Conservation (phyloP, 2,888 invertebrate species). For the Lycophotia porphyrea region DNA sequence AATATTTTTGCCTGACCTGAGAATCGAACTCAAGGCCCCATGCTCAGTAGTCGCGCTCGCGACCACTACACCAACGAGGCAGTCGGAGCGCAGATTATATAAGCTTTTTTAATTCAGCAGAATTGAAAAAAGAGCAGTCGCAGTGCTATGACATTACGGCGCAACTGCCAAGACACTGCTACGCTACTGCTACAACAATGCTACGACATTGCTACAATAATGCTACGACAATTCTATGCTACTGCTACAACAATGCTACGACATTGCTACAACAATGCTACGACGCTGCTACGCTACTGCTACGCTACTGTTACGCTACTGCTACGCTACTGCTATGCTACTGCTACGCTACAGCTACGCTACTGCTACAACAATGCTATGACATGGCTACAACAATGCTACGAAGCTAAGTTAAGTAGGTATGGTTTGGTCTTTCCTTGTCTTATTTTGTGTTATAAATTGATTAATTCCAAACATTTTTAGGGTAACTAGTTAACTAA, state of each 20-base stretch:
- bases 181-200: neutral
- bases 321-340: neutral
- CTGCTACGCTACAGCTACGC: too few species aligned
- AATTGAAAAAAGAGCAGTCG: too few species aligned
- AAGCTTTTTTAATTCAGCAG: too few species aligned
- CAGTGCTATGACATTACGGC: too few species aligned
- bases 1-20: too few species aligned
- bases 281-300: neutral
- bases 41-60: too few species aligned
- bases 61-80: neutral
- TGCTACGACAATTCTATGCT: neutral
- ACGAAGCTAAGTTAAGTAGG: neutral
- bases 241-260: neutral
- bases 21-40: too few species aligned
- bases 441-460: neutral
- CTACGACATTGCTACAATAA: neutral
- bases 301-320: too few species aligned
- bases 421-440: neutral
- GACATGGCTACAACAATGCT: neutral
- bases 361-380: too few species aligned
- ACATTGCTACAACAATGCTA: too few species aligned
- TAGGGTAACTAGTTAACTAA: neutral
- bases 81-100: constrained; percentile 1
- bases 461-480: neutral
- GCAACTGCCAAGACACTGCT: too few species aligned